Evolutionary conservation across 1,140 invertebrate species (phyloP).

Genomic region (Brachionus koreanus): DNA sequence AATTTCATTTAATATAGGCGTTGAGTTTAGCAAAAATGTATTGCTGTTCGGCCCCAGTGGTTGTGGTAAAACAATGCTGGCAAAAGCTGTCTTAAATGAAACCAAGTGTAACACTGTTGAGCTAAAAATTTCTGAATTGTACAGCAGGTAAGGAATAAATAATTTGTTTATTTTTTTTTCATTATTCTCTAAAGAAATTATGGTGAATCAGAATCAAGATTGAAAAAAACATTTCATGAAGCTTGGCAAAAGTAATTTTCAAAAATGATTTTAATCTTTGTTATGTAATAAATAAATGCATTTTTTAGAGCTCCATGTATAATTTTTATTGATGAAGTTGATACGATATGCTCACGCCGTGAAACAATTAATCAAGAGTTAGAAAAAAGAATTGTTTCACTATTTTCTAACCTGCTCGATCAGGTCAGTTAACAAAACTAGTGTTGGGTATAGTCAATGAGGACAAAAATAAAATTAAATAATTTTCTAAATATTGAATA

Average conservation of each 20-base stretch:
- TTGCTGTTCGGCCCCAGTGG: constrained; percentile 85
- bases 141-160: background rate
- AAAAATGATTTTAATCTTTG: background rate
- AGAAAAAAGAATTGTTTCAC: constrained; percentile 89
- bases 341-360: constrained; percentile 72
- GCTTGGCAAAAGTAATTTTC: constrained; percentile 23
- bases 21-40: constrained; percentile 76
- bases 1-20: constrained; percentile 77
- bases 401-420: constrained; percentile 81
- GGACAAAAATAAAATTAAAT: no score
- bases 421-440: no score
- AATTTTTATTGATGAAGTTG: constrained; percentile 89
- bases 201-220: constrained; percentile 7
- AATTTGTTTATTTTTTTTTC: background rate
- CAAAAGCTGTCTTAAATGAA: constrained; percentile 97
- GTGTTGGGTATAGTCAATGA: no score
- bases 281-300: background rate
- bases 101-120: constrained; percentile 95
- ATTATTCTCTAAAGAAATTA: constrained; percentile 1
- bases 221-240: constrained; percentile 39
- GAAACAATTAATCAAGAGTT: constrained; percentile 84
- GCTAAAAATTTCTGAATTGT: constrained; percentile 16
- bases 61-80: constrained; percentile 85
- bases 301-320: constrained; percentile 67
- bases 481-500: no score